phyloP scores from a whole-genome alignment of 2,113 vertebrate species.

The Ammodramus savannarum region DNA sequence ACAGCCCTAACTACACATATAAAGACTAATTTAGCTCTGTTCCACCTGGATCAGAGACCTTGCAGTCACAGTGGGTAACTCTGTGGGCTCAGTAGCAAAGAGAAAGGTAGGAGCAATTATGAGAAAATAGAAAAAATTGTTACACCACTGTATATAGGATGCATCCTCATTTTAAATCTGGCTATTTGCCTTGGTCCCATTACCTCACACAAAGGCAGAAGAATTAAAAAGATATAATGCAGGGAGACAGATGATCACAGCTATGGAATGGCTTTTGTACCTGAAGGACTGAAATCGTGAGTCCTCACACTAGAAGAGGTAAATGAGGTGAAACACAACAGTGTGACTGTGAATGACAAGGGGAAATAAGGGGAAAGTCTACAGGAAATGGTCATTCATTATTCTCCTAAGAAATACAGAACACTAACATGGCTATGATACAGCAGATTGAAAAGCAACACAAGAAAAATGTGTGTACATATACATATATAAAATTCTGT shows the following conservation, averaged over 20 bases:
- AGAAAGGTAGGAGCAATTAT: neutral
- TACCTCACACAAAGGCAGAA: neutral
- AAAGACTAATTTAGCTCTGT: neutral
- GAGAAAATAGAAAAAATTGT: neutral
- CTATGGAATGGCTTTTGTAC: neutral
- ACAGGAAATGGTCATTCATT: neutral
- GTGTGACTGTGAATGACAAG: neutral
- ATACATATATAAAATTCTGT: neutral
- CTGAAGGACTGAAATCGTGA: neutral
- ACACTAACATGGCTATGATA: neutral
- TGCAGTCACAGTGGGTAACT: neutral
- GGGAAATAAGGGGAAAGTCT: neutral
- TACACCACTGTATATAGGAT: neutral
- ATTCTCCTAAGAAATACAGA: neutral
- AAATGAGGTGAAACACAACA: neutral
- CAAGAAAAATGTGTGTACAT: neutral
- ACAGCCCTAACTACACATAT: neutral
- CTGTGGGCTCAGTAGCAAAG: neutral
- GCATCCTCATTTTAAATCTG: neutral
- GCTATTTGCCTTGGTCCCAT: neutral
- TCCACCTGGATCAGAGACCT: neutral
- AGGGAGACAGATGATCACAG: neutral
- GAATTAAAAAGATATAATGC: neutral
- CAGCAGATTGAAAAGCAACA: neutral
- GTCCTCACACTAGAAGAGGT: neutral